A percentile compares a stretch with the other conserved stretches of the same genome.
phyloP scores from a whole-genome alignment of 2,113 vertebrate species.

The Cottus gobio region DNA sequence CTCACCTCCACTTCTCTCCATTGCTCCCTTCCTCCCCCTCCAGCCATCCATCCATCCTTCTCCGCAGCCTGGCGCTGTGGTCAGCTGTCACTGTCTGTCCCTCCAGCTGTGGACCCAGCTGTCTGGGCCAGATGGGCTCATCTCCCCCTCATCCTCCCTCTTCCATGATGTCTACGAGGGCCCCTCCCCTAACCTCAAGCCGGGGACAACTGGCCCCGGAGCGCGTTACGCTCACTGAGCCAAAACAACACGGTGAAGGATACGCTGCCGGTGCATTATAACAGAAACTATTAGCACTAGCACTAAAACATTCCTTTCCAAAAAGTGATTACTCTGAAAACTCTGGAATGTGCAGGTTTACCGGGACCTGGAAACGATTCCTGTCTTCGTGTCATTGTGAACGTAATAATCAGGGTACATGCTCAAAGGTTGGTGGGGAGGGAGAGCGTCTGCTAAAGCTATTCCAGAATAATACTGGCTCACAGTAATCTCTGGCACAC shows the following conservation, averaged over 20 bases:
- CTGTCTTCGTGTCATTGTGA: conserved; percentile 63
- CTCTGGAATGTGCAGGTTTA: conserved; percentile 65
- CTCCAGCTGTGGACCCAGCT: conserved; percentile 81
- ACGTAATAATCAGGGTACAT: conserved; percentile 68
- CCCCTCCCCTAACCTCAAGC: conserved; percentile 48
- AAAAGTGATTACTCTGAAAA: conserved; percentile 31
- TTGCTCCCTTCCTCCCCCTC: conserved; percentile 39
- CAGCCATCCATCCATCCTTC: conserved; percentile 72
- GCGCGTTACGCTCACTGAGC: conserved; percentile 22
- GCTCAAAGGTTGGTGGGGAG: conserved; percentile 69
- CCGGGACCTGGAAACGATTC: conserved; percentile 50
- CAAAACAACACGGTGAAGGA: conserved; percentile 37
- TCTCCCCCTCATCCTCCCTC: conserved; percentile 56
- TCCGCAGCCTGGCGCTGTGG: conserved; percentile 48
- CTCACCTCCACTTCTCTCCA: conserved; percentile 36
- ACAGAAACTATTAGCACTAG: conserved; percentile 9
- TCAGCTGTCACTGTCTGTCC: conserved; percentile 77
- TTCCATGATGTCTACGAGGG: conserved; percentile 55
- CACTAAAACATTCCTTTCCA: neutral
- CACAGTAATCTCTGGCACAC: conserved; percentile 73
- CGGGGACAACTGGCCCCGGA: conserved; percentile 32
- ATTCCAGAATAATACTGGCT: conserved; percentile 75
- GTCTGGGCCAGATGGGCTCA: conserved; percentile 75
- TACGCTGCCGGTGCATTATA: conserved; percentile 3
- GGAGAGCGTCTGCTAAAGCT: conserved; percentile 66